Evolutionary conservation across 2,888 invertebrate genomes (phyloP), one percentile per base, ranked within the genome.

Genomic region (Thera britannica): DNA sequence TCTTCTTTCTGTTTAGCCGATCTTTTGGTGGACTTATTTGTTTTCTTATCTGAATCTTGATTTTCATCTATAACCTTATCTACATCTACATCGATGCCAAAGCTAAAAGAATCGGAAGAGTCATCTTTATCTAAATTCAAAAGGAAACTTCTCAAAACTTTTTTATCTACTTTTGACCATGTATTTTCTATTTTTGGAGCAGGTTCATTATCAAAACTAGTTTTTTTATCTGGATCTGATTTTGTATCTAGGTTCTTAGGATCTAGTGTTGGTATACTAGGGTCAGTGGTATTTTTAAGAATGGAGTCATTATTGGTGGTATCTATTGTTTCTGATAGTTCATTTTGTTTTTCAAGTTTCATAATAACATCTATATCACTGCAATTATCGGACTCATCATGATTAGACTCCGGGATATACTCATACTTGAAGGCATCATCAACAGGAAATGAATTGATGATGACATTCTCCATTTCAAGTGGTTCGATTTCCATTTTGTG

Each of bases 381-480:
- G 9, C 56, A 58, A 7, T 61, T 38, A 54, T 68, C 61, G 2
- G 64, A 62, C 0, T 60, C 62, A 8, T 59, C 62, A n/a, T 61
- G 46, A 49, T 68, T 58, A 2, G 64, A 58, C 0, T 57, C 62
- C 2, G 62, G 59, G 7, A 48, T 48, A 35, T 36, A 70, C 57
- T 70, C 70, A n/a, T 49, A 67, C 48, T 70, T 70, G 6, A 63
- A 56, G 2, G 41, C 57, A 23, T 63, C 66, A 41, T 65, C 62
- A 49, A 60, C 60, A 41, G 48, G 34, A 11, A 61, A 49, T 9
- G 58, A 44, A 41, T 58, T 66, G 3, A 67, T 9, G 12, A 67
- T 49, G 41, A 70, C 68, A 70, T 68, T 75, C 65, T 75, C 71
- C 58, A 71, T 74, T 72, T 79, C 61, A 23, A 65, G 62, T 1